These are phyloP conservation scores for Aurelia coerulea DNA, from an alignment of 30 jellyfish, hydroid and myxozoan genomes.

Conservation along the genomic window DNA sequence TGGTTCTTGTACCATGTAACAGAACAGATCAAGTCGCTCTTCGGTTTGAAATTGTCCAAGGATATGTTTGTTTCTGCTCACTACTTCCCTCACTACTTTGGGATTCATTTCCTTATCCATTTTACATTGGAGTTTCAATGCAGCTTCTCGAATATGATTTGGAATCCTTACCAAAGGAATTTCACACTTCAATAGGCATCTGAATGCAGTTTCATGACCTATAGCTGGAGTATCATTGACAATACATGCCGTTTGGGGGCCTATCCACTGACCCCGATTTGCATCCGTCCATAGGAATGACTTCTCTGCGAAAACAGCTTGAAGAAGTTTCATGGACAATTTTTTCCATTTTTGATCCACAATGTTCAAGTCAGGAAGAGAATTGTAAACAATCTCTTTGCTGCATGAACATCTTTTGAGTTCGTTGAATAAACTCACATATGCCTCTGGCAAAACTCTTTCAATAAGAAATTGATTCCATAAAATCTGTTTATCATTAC, in stretches of 20 bases:
- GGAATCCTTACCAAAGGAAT: constrained; percentile 11
- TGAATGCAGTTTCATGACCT: constrained; percentile 12
- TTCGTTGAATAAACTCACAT: not conserved
- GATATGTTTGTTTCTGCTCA: not conserved
- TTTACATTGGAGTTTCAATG: not conserved
- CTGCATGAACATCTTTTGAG: not conserved
- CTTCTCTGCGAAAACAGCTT: not conserved
- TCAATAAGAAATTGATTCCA: constrained; percentile 50
- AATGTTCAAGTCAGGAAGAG: constrained; percentile 20
- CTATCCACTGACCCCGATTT: constrained; percentile 20
- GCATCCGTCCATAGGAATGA: constrained; percentile 51
- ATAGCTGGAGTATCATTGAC: not conserved
- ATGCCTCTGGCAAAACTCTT: constrained; percentile 44
- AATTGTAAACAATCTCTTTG: constrained; percentile 9
- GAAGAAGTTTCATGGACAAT: constrained; percentile 15
- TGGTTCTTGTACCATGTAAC: constrained; percentile 12
- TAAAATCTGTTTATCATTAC: constrained; percentile 35
- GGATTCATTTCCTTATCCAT: not conserved
- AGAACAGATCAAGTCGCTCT: constrained; percentile 24
- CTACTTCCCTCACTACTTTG: not conserved
- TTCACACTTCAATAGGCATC: not conserved
- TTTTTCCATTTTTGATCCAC: constrained; percentile 52
- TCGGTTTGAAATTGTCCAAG: not conserved
- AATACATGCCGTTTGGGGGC: not conserved
- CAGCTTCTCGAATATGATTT: constrained; percentile 8